Evolutionary conservation across 2,797 vertebrate species (phyloP), one percentile per base, ranked within the genome.

Genomic region (Poeciliopsis presidionis): DNA sequence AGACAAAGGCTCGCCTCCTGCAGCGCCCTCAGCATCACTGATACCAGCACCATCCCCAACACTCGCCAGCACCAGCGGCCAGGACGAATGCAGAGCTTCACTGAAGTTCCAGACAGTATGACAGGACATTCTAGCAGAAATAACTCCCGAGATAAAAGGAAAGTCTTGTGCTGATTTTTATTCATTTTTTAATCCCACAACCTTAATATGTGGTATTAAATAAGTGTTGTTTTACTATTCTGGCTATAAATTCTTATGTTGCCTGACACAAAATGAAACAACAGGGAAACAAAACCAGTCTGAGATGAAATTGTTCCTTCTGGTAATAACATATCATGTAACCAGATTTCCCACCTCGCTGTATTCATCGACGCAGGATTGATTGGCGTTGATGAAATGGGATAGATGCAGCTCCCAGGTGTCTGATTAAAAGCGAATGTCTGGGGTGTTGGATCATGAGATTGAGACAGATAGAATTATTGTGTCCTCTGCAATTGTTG

Each of bases 1-100:
- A 94, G 90, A 93, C 92, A 94, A 93, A 92, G 86, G 88, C 91
- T 84, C 12, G 73, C 86, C 85, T 88, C 55, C 77, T 87, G 84
- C 85, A 86, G 86, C 75, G 69, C 77, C 78, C 87, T 51, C 86
- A 88, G 86, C 88, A 90, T 91, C 92, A 84, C 86, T 81, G 81
- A 86, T 55, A 89, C 79, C 61, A 78, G 82, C 83, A 87, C 81
- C 86, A 90, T 88, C 90, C 81, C 33, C 55, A 80, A 75, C 73
- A 73, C 45, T 49, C 79, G 78, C 36, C 41, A 83, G 70, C 73
- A 74, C 7, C 69, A 73, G 70, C 3, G 3, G 57, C 55, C 65
- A 73, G 18, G 59, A 63, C n/a, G 11, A 39, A n/a, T 30, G 75
- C 78, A 76, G 47, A 72, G 63, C 5, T 69, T 45, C 2, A 2